Evolutionary conservation across 2,888 invertebrate genomes (phyloP), one percentile per base, ranked within the genome.

Genomic region (Acrobasis consociella): DNA sequence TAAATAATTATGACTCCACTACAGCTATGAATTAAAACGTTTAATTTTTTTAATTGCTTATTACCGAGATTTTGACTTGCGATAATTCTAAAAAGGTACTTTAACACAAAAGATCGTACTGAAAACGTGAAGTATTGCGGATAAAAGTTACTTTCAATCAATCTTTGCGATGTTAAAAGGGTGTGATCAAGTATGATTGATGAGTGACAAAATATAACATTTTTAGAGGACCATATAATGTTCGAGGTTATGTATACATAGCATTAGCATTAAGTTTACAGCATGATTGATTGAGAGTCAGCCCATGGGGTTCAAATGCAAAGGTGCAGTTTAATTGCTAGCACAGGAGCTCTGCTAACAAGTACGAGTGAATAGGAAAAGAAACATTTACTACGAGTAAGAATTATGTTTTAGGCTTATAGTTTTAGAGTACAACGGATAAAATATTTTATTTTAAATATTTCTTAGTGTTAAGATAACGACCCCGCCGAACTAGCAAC

Each of bases 111-210:
- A 22, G 22, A 1, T 31, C 31, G 31, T 31, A 31, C 31, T 31
- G 0, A 7, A 31, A 31, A 31, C 31, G 31, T 8, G 8, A 31
- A 7, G n/a, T 46, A 46, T 46, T 46, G 22, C 22, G 17, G 22
- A 22, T 17, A 51, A 17, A 9, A 50, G 8, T 3, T 10, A 9
- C 50, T 51, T 51, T 51, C 17, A 11, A 51, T 51, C 50, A 51
- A 51, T 10, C 50, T 51, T 50, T 51, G 16, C 50, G 50, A 11
- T 51, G 50, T 9, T 51, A 11, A 11, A 2, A 11, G 50, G 5
- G 31, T 31, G 31, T 51, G 22, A 17, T 51, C 22, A 17, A 51
- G 22, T 51, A 51, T 17, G 50, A 51, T 51, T 51, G 50, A 51
- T 51, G 17, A 51, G 2, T 51, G 50, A 17, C 17, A 51, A 51